Conservation (phyloP, 2,797 vertebrate species). For the Scolopax bukidnonensis region DNA sequence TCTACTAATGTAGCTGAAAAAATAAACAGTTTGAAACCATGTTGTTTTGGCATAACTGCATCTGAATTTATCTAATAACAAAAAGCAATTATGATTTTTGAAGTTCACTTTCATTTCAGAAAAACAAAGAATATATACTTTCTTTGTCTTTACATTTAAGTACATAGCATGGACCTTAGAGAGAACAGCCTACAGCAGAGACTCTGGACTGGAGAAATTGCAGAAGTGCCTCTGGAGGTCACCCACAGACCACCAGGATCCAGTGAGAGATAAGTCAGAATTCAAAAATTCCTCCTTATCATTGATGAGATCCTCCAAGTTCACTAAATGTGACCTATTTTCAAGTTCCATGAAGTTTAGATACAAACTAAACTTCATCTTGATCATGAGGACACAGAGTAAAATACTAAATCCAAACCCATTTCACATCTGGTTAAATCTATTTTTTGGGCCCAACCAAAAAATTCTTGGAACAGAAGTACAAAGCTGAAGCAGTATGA, state of each 20-base stretch:
- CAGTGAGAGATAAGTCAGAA: neutral
- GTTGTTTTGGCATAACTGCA: neutral
- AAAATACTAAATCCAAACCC: neutral
- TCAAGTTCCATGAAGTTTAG: neutral
- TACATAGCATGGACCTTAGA: neutral
- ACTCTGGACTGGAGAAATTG: neutral
- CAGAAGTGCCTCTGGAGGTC: neutral
- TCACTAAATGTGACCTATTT: neutral
- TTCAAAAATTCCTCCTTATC: neutral
- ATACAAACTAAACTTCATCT: neutral
- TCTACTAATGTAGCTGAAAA: neutral
- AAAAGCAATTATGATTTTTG: neutral
- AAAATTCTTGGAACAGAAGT: neutral
- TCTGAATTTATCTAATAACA: neutral
- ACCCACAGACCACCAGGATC: neutral
- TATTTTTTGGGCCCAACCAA: neutral
- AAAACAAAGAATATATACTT: neutral
- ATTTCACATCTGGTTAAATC: neutral
- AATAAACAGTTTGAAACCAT: neutral
- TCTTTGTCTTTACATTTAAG: neutral
- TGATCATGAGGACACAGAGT: accelerated
- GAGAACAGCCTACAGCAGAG: neutral
- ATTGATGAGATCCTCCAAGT: neutral
- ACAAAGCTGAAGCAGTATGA: neutral
- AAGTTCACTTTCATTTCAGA: neutral